A percentile compares a stretch with the other conserved stretches of the same genome.
phyloP scores from a whole-genome alignment of 2,797 vertebrate species.

The Esox masquinongy region DNA sequence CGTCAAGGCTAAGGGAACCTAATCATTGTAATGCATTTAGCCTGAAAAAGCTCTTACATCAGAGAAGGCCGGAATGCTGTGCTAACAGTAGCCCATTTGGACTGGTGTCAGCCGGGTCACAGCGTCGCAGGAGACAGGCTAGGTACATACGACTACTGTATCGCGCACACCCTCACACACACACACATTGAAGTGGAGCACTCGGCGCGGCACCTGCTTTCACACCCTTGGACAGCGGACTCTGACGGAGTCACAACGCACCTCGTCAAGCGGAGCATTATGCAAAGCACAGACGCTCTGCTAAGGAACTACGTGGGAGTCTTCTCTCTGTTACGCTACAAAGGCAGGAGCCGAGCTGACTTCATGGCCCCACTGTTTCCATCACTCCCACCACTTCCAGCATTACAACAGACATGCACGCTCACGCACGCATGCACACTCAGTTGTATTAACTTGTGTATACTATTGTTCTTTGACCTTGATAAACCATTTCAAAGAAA shows the following conservation, averaged over 20 bases:
- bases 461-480: not conserved
- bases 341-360: slow-evolving; percentile 52
- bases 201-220: not conserved
- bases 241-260: slow-evolving; percentile 17
- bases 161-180: slow-evolving; percentile 36
- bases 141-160: too few relatives aligned
- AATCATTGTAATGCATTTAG: not conserved
- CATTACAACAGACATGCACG: slow-evolving; percentile 55
- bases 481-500: slow-evolving; percentile 2
- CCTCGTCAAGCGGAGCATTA: slow-evolving; percentile 46
- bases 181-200: slow-evolving; percentile 49
- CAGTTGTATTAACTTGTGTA: slow-evolving; percentile 1
- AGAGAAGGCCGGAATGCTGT: not conserved
- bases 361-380: slow-evolving; percentile 60
- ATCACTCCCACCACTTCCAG: slow-evolving; percentile 61
- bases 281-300: slow-evolving; percentile 28
- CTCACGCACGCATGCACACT: slow-evolving; percentile 8
- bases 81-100: not conserved
- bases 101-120: too few relatives aligned
- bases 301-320: slow-evolving; percentile 71
- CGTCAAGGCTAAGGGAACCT: not conserved
- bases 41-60: not conserved
- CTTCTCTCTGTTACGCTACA: slow-evolving; percentile 55
- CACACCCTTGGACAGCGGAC: too few relatives aligned
- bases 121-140: too few relatives aligned